Base-by-base conservation (phyloP, 2,888 invertebrate genomes). In the Mythimna ferrago region DNA sequence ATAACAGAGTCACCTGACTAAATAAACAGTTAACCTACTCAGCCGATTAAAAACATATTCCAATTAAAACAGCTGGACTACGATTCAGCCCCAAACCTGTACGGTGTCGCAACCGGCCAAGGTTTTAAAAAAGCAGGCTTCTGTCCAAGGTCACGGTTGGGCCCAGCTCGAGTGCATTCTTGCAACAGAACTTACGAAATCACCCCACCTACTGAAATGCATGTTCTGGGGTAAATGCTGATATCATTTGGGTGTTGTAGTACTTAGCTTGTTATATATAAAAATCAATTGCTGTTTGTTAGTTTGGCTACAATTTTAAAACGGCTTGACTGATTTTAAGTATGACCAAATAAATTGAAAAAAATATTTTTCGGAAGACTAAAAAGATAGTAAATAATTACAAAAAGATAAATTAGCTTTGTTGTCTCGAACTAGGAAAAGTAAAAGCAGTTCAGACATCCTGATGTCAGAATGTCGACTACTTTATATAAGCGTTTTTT, bases 61-160 rank as follows among this genome's bases (percentile, higher is more conserved):
- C 75, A 78, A 86, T 82, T 84, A 80, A 80, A 67, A 69, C 71
- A 75, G 69, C 74, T 81, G 80, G 84, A 66, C 62, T 80, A 61
- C 61, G 60, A 66, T 26, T 48, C 76, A 78, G 83, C 62, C 74
- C 81, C 79, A 86, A 86, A 86, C 86, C 73, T 70, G 86, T 83
- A 77, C 53, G 19, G 62, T 86, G 83, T 78, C 74, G 89, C 78
- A 89, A 89, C 64, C 69, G 81, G 76, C 76, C 84, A 82, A 81
- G 86, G 79, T 61, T 80, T 70, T 19, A 60, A 44, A 82, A 84
- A 86, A 84, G 73, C 80, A 81, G 80, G 76, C 81, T 80, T 77
- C 67, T 73, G 35, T 14, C 73, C 86, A 89, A 87, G 89, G 89
- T 86, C 89, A 89, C 58, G 87, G 88, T 71, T 75, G 66, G 71